Evolutionary conservation across 2,797 vertebrate genomes (phyloP).

Genomic region (Neosilurus mollespiculum): DNA sequence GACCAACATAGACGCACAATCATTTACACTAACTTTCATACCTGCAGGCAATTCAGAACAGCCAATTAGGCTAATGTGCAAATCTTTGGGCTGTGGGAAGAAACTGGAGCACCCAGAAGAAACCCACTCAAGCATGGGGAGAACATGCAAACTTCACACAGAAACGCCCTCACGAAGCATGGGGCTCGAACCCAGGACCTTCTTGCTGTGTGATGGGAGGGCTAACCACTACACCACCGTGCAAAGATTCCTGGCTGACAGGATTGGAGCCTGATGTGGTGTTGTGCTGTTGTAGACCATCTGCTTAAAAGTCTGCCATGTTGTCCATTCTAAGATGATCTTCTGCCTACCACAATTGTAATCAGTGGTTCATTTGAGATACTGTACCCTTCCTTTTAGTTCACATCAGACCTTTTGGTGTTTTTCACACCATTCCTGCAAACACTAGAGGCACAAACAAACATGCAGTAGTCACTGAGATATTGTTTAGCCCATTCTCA

Average conservation of each 20-base stretch:
- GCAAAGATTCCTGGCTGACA: neutral
- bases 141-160: too few species aligned
- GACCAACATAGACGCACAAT: too few species aligned
- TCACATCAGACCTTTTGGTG: neutral
- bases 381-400: neutral
- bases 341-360: neutral
- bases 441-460: neutral
- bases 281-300: neutral
- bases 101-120: too few species aligned
- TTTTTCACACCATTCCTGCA: neutral
- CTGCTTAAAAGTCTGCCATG: neutral
- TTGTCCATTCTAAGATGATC: neutral
- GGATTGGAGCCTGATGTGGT: neutral
- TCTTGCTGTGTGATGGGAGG: too few species aligned
- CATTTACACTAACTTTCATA: too few species aligned
- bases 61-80: too few species aligned
- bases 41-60: too few species aligned
- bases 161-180: too few species aligned
- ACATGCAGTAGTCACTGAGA: neutral
- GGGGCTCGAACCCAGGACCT: too few species aligned
- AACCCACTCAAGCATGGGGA: too few species aligned
- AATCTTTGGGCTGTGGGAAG: too few species aligned
- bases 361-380: neutral
- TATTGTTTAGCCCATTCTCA: neutral
- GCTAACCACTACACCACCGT: too few species aligned